phyloP scores from a whole-genome alignment of 64 coral and sea anemone species.

The Porites australiensis region DNA sequence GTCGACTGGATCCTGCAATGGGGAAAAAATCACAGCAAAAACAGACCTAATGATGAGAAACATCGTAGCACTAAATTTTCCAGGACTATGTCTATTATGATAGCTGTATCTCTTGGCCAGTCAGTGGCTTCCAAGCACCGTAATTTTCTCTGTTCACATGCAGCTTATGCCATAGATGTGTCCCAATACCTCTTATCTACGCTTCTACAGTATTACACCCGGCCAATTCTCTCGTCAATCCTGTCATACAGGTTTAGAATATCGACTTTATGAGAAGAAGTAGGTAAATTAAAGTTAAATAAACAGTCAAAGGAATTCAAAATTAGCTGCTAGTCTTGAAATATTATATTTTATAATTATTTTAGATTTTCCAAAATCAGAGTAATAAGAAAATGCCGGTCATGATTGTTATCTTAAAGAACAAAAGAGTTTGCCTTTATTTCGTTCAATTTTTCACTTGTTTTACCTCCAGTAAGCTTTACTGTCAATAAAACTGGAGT shows the following conservation, averaged over 20 bases:
- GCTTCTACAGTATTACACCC: background rate
- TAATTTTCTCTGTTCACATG: background rate
- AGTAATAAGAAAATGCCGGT: too few species aligned
- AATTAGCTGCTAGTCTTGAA: background rate
- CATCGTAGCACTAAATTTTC: constrained; percentile 19
- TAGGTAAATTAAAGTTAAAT: background rate
- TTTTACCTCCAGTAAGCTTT: too few species aligned
- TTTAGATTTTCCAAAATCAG: too few species aligned
- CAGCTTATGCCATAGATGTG: background rate
- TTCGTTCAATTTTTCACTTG: too few species aligned
- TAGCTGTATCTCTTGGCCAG: background rate
- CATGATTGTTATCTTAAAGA: too few species aligned
- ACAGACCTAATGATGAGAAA: background rate
- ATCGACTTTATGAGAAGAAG: background rate
- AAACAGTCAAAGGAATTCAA: background rate
- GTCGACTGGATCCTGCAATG: background rate
- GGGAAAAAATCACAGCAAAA: background rate
- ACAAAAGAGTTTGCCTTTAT: too few species aligned
- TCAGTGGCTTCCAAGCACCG: background rate
- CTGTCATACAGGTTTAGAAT: background rate
- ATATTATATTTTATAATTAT: too few species aligned
- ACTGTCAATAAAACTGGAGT: too few species aligned
- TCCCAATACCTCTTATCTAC: background rate
- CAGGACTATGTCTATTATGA: background rate
- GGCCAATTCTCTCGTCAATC: background rate